Base-by-base conservation (phyloP, 2,797 vertebrate species). In the Oophaga sylvatica region DNA sequence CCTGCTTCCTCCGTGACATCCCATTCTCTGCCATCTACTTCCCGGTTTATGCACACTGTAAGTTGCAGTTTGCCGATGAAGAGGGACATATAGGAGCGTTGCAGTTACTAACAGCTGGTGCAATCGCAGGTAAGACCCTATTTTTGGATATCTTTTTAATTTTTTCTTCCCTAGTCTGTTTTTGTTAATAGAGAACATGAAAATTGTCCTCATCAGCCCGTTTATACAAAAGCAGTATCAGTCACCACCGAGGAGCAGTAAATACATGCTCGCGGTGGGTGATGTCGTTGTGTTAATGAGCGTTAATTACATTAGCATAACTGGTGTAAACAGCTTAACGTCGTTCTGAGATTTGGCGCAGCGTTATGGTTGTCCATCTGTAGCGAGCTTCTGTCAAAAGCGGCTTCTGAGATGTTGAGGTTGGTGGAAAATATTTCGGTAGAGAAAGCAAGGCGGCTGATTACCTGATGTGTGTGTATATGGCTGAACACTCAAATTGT, bases 11-110 rank as follows among this genome's bases (percentile, higher is more conserved):
- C 92, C 96, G 98, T 92, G 98, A 99, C 95, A 99, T 99, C 95
- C 98, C 98, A 89, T 99, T 99, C 96, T 99, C 98, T 26, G 98
- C 97, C 78, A 99, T 99, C 94, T 99, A 99, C 93, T 99, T 99
- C 93, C 97, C 97, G 7, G 97, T 97, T 89, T 99, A 99, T 91
- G 97, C 98, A 92, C 98, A 99, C 89, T 96, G 96, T 92, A 99
- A 99, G 92, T 67, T 91, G 81, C 92, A 92, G 90, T 88, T 99
- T 90, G 95, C 97, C 84, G 96, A 98, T 90, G 97, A 98, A 91
- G 92, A 95, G 0, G 97, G 97, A 91, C 95, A 92, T 0, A 93
- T 98, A 92, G 96, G 97, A 91, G 91, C 97, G 0, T 71, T 98
- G 87, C 97, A 98, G 95, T 96, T 99, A 90, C 97, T 99, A 91